phyloP scores from a whole-genome alignment of 53 echinoderm and acorn worm genomes.

The Apostichopus leukothele region DNA sequence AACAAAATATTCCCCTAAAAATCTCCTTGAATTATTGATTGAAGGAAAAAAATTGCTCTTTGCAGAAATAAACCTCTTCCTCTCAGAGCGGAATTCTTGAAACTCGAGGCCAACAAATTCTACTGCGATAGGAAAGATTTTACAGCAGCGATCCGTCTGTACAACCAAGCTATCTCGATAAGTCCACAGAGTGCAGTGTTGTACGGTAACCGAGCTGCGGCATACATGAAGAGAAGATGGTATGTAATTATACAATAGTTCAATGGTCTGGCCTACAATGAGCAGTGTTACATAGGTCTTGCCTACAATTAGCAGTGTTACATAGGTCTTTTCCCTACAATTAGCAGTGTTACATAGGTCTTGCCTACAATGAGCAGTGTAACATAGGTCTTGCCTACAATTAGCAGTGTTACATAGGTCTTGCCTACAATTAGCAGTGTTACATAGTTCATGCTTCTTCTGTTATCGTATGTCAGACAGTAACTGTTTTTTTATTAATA shows the following conservation, averaged over 20 bases:
- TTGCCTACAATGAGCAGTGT: no score
- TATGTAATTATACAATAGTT: slow-evolving; percentile 30
- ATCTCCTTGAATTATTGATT: not conserved
- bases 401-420: no score
- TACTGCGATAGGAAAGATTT: slow-evolving; percentile 89
- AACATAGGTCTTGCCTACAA: no score
- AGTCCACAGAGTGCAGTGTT: slow-evolving; percentile 83
- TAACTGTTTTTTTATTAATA: no score
- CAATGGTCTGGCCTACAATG: not conserved
- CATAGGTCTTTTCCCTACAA: no score
- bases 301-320: no score
- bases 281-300: no score
- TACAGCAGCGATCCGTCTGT: slow-evolving; percentile 89
- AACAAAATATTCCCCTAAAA: not conserved
- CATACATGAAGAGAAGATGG: slow-evolving; percentile 95
- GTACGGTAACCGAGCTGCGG: slow-evolving; percentile 94
- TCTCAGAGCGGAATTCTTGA: slow-evolving; percentile 77
- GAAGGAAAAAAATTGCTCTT: not conserved
- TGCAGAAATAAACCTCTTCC: slow-evolving; percentile 75
- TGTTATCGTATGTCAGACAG: no score
- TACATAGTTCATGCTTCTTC: no score
- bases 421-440: no score
- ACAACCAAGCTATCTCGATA: slow-evolving; percentile 84
- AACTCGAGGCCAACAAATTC: slow-evolving; percentile 88
- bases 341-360: no score